Evolutionary conservation across 2,797 vertebrate genomes (phyloP).

Genomic region (Phalanger gymnotis): DNA sequence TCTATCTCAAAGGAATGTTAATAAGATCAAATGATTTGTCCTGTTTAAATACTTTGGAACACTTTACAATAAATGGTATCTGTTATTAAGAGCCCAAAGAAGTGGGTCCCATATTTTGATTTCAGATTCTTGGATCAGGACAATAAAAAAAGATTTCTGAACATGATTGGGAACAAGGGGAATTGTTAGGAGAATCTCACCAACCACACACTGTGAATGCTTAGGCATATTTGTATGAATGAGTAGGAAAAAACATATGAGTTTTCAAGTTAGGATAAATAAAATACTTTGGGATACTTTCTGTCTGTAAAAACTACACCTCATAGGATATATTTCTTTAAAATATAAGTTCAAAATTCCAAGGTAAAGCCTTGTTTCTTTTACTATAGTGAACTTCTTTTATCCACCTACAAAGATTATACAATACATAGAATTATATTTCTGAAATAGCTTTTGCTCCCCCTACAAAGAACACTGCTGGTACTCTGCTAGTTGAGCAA

Average conservation of each 20-base stretch:
- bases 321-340: not conserved
- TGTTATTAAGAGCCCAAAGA: not conserved
- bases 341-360: not conserved
- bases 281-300: not conserved
- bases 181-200: not conserved
- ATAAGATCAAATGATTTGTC: not conserved
- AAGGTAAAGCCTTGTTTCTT: not conserved
- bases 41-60: not conserved
- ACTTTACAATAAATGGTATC: not conserved
- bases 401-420: not conserved
- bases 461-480: not conserved
- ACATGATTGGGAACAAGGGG: not conserved
- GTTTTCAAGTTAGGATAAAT: not conserved
- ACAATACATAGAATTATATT: not conserved
- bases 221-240: not conserved
- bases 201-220: not conserved
- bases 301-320: not conserved
- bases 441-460: not conserved
- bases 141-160: not conserved
- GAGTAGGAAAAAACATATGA: not conserved
- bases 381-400: too few species aligned
- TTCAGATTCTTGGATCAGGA: not conserved
- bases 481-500: not conserved
- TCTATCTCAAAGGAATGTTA: not conserved
- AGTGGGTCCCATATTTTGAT: not conserved